phyloP scores from a whole-genome alignment of 2,113 vertebrate genomes.

The Stercorarius parasiticus region DNA sequence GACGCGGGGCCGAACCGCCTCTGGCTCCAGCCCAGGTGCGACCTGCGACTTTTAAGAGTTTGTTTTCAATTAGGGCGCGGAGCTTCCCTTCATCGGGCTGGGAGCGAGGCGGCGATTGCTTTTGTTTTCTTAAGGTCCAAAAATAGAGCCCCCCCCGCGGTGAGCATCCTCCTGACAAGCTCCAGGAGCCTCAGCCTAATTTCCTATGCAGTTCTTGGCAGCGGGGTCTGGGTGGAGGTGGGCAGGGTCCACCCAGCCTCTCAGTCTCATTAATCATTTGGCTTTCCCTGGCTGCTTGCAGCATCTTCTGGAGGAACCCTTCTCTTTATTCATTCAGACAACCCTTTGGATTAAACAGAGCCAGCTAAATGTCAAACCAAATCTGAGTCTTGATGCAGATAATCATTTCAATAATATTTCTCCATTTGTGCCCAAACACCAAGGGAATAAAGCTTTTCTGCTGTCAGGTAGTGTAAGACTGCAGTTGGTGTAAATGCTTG shows the following conservation, averaged over 20 bases:
- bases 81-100: not conserved
- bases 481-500: conserved; percentile 99
- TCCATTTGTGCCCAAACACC: conserved; percentile 99
- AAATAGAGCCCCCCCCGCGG: conserved; percentile 19
- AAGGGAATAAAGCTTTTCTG: conserved; percentile 99
- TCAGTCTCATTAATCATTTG: conserved; percentile 99
- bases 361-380: conserved; percentile 99
- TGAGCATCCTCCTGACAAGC: conserved; percentile 74
- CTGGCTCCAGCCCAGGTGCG: not conserved
- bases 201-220: conserved; percentile 91
- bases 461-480: conserved; percentile 99
- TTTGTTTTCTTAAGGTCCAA: conserved; percentile 62
- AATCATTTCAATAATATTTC: conserved; percentile 99
- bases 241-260: conserved; percentile 93
- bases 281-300: conserved; percentile 82
- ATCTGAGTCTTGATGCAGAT: conserved; percentile 99
- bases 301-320: conserved; percentile 95
- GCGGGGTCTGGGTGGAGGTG: conserved; percentile 95
- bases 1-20: rapidly evolving
- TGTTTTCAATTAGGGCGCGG: not conserved
- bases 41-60: not conserved
- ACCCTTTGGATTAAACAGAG: conserved; percentile 99
- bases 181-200: conserved; percentile 78
- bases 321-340: conserved; percentile 98
- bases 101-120: not conserved